Percentiles rank a stretch among this genome's conserved stretches.
Evolutionary conservation across 1,140 invertebrate species (phyloP).

Genomic region (Samia ricini): DNA sequence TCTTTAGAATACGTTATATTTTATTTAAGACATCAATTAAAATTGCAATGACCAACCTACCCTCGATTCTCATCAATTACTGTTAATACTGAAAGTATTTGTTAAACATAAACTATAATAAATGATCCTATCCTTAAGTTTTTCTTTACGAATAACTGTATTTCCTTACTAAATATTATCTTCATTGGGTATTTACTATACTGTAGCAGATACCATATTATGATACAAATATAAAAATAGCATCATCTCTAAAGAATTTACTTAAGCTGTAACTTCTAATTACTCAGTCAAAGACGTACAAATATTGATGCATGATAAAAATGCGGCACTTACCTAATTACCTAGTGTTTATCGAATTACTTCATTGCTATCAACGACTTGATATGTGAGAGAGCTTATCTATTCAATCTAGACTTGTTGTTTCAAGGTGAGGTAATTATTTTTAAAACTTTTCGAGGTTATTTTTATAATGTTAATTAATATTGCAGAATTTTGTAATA

Average conservation of each 20-base stretch:
- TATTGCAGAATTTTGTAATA: too few species aligned
- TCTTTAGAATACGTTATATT: too few species aligned
- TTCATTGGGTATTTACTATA: too few species aligned
- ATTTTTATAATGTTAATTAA: constrained; percentile 4
- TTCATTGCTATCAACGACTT: constrained; percentile 21
- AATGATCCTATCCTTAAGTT: too few species aligned
- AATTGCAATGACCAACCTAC: too few species aligned
- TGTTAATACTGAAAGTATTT: too few species aligned
- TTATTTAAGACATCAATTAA: too few species aligned
- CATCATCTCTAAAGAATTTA: background rate
- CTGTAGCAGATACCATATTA: too few species aligned
- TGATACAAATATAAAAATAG: background rate
- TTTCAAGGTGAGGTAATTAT: background rate
- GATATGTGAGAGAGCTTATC: constrained; percentile 23
- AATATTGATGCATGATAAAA: constrained; percentile 27
- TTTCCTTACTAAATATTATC: too few species aligned
- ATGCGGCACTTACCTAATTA: constrained; percentile 27
- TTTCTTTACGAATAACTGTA: too few species aligned
- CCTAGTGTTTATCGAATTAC: constrained; percentile 30
- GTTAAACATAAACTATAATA: too few species aligned
- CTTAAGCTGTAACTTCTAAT: background rate
- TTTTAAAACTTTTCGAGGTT: background rate
- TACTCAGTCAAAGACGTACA: constrained; percentile 1
- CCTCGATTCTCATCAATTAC: too few species aligned
- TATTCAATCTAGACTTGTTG: constrained; percentile 13